A percentile compares a stretch with the other conserved stretches of the same genome.
phyloP scores from a whole-genome alignment of 2,888 invertebrate genomes.

The Cistogaster globosa region DNA sequence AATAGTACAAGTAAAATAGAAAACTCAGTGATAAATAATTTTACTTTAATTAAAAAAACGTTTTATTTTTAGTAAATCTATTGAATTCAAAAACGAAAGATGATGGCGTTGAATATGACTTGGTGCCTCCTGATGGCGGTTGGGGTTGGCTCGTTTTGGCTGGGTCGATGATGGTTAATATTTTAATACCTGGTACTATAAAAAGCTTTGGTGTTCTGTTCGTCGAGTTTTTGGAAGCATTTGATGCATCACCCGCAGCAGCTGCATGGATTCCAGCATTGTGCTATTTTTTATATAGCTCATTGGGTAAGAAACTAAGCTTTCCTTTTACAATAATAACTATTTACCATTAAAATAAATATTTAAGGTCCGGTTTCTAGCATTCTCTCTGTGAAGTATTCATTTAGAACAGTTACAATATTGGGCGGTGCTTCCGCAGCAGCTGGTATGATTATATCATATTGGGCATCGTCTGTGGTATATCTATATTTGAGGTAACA shows the following conservation, averaged over 20 bases:
- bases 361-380: conserved; percentile 91
- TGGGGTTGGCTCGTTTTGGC: conserved; percentile 92
- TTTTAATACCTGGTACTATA: conserved; percentile 93
- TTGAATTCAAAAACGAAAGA: conserved; percentile 75
- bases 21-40: too few species aligned
- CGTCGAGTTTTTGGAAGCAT: conserved; percentile 91
- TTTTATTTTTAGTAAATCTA: conserved; percentile 75
- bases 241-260: conserved; percentile 88
- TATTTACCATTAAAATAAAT: not conserved
- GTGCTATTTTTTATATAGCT: conserved; percentile 94
- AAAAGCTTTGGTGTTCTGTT: conserved; percentile 94
- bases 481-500: conserved; percentile 90
- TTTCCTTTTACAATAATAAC: not conserved
- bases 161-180: conserved; percentile 91
- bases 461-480: conserved; percentile 90
- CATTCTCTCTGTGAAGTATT: conserved; percentile 92
- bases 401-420: conserved; percentile 91
- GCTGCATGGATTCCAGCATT: conserved; percentile 94
- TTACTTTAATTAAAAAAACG: not conserved
- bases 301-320: conserved; percentile 86
- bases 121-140: conserved; percentile 91
- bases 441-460: conserved; percentile 92
- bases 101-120: conserved; percentile 86
- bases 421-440: conserved; percentile 92
- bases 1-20: too few species aligned